Base-by-base conservation (phyloP, 2,797 vertebrate genomes). In the Vultur gryphus region DNA sequence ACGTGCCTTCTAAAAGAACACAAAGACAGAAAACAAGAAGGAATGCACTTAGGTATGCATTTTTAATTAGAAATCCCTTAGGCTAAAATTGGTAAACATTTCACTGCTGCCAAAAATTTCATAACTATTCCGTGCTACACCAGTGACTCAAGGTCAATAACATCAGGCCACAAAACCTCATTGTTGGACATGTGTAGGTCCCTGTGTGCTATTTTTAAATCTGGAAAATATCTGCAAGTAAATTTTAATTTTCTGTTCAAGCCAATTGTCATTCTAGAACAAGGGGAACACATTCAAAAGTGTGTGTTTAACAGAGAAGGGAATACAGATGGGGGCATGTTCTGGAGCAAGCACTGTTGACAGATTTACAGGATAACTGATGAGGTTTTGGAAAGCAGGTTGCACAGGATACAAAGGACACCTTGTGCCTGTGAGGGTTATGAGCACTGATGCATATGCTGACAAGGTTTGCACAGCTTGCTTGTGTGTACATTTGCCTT, bases 391-490 rank as follows among this genome's bases (percentile, higher is more conserved):
- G 70, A 64, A 92, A 80, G 77, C 72, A 75, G 59, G 55, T 85
- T 87, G 67, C 69, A 76, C 4, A 24, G 49, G 44, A 29, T 80
- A 51, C 33, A 78, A 87, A 89, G 83, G 64, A 94, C 87, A 94
- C 64, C 91, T 80, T 90, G 73, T 92, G 84, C 70, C 80, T 92
- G 61, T 51, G 88, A 92, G 66, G 41, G 73, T 4, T 93, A 66
- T 73, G 78, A 80, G 67, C 41, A 54, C 29, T 57, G 75, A 81
- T 49, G 81, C 31, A 11, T 77, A 21, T 16, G 29, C 64, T 87
- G 67, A 83, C 89, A 94, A 80, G 79, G 37, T 92, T 90, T 90
- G 73, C 77, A 79, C 75, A 93, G 89, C 91, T 93, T 94, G 79
- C 61, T 64, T 62, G 37, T 83, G 69, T 81, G n/a, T 85, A 75